A percentile compares a stretch with the other conserved stretches of the same genome.
Conservation (phyloP, 2,888 invertebrate genomes). For the Lymantria dispar region DNA sequence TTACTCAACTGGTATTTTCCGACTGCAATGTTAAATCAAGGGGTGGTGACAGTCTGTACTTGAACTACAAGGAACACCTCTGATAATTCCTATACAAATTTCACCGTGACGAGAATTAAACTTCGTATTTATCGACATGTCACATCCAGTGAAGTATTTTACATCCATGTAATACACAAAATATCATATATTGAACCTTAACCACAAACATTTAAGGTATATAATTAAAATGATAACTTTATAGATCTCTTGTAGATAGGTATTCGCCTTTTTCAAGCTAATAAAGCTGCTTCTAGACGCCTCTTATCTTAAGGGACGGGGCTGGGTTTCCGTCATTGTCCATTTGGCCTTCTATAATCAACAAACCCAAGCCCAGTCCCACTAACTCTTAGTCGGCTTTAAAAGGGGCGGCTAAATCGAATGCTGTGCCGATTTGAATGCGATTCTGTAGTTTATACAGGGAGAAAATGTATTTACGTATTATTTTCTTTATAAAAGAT, state of each 20-base stretch:
- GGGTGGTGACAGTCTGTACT: too few species aligned
- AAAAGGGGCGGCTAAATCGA: constrained; percentile 6
- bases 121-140: too few species aligned
- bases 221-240: constrained; percentile 26
- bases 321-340: too few species aligned
- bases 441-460: constrained; percentile 16
- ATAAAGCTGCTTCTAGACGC: constrained; percentile 20
- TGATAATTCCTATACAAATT: too few species aligned
- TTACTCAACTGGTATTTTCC: too few species aligned
- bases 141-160: constrained; percentile 1
- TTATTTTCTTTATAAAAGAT: constrained; percentile 3
- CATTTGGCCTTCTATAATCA: not conserved
- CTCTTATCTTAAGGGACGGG: not conserved
- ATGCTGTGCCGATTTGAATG: constrained; percentile 18
- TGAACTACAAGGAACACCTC: too few species aligned
- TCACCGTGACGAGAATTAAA: too few species aligned
- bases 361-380: not conserved
- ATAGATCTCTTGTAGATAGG: constrained; percentile 48
- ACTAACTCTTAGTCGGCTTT: constrained; percentile 2
- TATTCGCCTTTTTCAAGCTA: constrained; percentile 32
- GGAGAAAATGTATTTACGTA: constrained; percentile 12
- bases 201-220: constrained; percentile 19
- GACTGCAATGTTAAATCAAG: too few species aligned
- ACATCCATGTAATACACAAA: constrained; percentile 10
- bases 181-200: constrained; percentile 30